Evolutionary conservation across 2,888 invertebrate genomes (phyloP), one percentile per base, ranked within the genome.

Genomic region (Drosophila bunnanda): DNA sequence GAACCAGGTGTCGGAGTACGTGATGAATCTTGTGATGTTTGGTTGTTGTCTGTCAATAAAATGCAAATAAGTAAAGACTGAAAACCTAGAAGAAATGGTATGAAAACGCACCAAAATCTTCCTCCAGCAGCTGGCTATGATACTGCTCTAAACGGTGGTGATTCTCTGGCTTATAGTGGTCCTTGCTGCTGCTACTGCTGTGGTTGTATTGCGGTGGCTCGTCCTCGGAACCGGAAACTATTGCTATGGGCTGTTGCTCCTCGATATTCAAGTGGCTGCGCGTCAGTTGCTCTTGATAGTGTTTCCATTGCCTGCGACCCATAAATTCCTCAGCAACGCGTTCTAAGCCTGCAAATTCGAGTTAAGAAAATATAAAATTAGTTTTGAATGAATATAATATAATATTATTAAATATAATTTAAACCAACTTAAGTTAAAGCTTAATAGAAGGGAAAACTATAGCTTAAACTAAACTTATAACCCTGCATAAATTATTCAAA

Each of bases 271-370:
- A 81, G 82, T 92, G 93, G 93, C 93, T 93, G 92, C 93, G 92
- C 92, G 93, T 93, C 93, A 94, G 93, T 89, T 94, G 93, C 94
- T 97, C 96, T 95, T 97, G 97, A 93, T 96, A 97, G 94, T 96
- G 95, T 95, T 96, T 96, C 97, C 97, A 97, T 97, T 96, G 97
- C 96, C 97, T 96, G 94, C 96, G 96, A 95, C 97, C 97, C 97
- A 97, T 97, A 95, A 97, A 96, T 96, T 97, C 97, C 95, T 97
- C 97, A 95, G 97, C 97, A 94, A 97, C 96, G 94, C 97, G 96
- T 96, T 97, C 97, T 96, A 97, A 95, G 95, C 97, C 97, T 97
- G 93, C 32, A 60, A 52, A 8, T 4, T 8, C 13, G 8, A 4
- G 43, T 3, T 38, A 7, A 32, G 4, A 22, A 25, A 48, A 8